Evolutionary conservation across 2,113 vertebrate species (phyloP), one percentile per base, ranked within the genome.

Genomic region (Aptenodytes patagonicus): DNA sequence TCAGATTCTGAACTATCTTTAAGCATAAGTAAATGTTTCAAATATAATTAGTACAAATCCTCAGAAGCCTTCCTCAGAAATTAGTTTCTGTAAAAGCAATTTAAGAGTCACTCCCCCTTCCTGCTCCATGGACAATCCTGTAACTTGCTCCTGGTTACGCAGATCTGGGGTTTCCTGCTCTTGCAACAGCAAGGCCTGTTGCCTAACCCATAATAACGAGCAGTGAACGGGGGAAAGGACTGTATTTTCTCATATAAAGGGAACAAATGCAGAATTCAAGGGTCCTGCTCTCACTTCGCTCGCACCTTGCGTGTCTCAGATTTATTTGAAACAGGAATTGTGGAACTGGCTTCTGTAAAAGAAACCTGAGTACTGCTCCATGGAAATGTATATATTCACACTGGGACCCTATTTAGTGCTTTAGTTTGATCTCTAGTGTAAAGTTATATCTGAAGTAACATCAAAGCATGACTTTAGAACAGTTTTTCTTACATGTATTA

Each of bases 381-480:
- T 75, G 73, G 89, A 94, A 79, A 93, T 70, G 54, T 32, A 92
- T 86, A 55, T 47, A 65, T 80, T 91, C 93, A 96, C 89, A 91
- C 87, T 73, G 84, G 26, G 87, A 68, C 38, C 58, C 87, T 91
- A 76, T 95, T 96, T 95, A 95, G 87, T 66, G 75, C 62, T 70
- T 79, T 29, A 60, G 78, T 95, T 97, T 94, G 91, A 97, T 95
- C 89, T 96, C 62, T 42, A 85, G 82, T 83, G 66, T 88, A 90
- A 95, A 95, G 93, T 77, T 28, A 21, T 81, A 92, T 61, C 90
- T 95, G 95, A 94, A 96, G 95, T 93, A 80, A 91, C 93, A 96
- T 96, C 95, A 97, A 97, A 97, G 96, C 17, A 7, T 8, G 54
- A 85, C 90, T 96, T 96, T 77, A 76, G 90, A 96, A 42, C 62